Conservation (phyloP, 2,888 invertebrate species). For the Hybos culiciformis region DNA sequence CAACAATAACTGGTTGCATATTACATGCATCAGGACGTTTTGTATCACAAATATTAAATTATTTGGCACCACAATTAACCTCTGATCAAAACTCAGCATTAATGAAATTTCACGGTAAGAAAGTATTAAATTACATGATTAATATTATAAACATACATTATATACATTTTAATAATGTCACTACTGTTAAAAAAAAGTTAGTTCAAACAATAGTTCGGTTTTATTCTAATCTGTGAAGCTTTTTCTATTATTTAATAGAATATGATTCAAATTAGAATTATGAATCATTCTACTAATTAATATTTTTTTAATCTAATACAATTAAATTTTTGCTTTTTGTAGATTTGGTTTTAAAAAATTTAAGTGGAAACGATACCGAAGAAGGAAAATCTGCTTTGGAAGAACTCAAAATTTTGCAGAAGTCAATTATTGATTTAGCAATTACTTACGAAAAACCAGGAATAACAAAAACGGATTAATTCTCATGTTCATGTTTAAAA, state of each 20-base stretch:
- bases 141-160: neutral
- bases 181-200: too few species aligned
- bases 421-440: conserved; percentile 24
- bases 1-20: conserved; percentile 64
- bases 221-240: too few species aligned
- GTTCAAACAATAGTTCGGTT: too few species aligned
- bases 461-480: conserved; percentile 26
- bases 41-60: conserved; percentile 65
- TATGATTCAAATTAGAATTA: conserved; percentile 2
- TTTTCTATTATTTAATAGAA: conserved; percentile 1
- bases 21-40: conserved; percentile 89
- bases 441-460: conserved; percentile 25
- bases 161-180: too few species aligned
- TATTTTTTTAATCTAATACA: neutral
- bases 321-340: conserved; percentile 16
- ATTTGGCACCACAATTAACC: conserved; percentile 54
- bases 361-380: conserved; percentile 39
- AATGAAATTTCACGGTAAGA: conserved; percentile 65
- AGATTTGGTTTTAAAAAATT: conserved; percentile 52
- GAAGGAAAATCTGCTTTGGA: conserved; percentile 40
- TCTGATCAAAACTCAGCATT: conserved; percentile 50
- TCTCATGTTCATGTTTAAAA: too few species aligned
- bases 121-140: conserved; percentile 16
- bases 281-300: neutral
- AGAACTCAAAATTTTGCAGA: conserved; percentile 22